A percentile compares a stretch with the other conserved stretches of the same genome.
Conservation (phyloP, 2,888 invertebrate species). For the Drosophila emarginata region DNA sequence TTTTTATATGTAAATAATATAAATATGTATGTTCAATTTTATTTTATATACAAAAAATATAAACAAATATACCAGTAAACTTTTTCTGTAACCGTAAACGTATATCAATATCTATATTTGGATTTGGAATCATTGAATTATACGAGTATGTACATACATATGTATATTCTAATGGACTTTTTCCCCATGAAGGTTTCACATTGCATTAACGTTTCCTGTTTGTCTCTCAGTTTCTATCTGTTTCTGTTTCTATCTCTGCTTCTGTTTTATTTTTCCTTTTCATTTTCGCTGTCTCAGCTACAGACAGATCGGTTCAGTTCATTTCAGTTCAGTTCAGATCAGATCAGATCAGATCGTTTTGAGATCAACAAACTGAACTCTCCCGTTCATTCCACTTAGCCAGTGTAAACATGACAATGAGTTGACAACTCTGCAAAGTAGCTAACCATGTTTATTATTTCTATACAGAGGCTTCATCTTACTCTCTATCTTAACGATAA, state of each 20-base stretch:
- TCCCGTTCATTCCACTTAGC: constrained; percentile 40
- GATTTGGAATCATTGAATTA: neutral
- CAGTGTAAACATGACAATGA: constrained; percentile 46
- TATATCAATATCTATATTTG: too few species aligned
- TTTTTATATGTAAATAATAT: too few species aligned
- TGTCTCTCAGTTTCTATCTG: constrained; percentile 23
- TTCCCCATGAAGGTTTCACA: constrained; percentile 32
- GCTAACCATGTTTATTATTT: constrained; percentile 43
- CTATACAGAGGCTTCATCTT: constrained; percentile 19
- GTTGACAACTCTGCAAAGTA: constrained; percentile 52
- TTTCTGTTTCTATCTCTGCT: constrained; percentile 39
- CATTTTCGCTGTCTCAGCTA: constrained; percentile 27
- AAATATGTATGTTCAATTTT: too few species aligned
- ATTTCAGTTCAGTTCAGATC: constrained; percentile 5
- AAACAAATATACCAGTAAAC: too few species aligned
- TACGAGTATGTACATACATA: constrained; percentile 4
- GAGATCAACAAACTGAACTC: constrained; percentile 61
- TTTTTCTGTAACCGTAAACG: too few species aligned
- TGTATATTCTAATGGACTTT: constrained; percentile 22
- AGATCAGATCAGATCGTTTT: neutral
- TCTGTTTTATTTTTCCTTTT: constrained; percentile 4
- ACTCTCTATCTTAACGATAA: constrained; percentile 56
- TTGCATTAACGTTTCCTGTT: constrained; percentile 34
- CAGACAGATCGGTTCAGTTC: constrained; percentile 21
- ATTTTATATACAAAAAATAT: too few species aligned